Base-by-base conservation (phyloP, 2,113 vertebrate genomes). In the Acinonyx jubatus region DNA sequence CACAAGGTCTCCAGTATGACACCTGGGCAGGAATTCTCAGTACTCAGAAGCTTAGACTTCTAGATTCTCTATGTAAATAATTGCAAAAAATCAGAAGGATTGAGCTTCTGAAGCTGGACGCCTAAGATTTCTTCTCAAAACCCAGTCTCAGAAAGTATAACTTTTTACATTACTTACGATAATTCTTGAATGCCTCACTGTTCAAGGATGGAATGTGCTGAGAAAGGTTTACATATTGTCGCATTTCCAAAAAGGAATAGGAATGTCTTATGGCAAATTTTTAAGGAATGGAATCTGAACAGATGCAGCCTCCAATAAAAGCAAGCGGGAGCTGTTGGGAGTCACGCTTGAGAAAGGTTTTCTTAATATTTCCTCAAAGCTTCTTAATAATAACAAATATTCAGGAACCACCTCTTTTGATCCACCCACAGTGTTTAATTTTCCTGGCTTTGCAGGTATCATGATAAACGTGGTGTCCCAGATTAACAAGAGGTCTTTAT, bases 381-480 rank as follows among this genome's bases (percentile, higher is more conserved):
- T 89, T 52, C 23, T 78, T 36, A 88, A 61, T 36, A 81, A 82
- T 69, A 97, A 86, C 85, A 94, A 95, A 95, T 91, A 76, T 65
- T 89, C 38, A 66, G 66, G 84, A 92, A 25, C 18, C n/a, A 45
- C 38, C 76, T 90, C 73, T 91, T 95, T 91, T 89, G 86, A 95
- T 94, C 80, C 38, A 94, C 90, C 74, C 87, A 33, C 4, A 31
- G 29, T 61, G 38, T 96, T 96, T 85, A 55, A 79, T 48, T 85
- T 89, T 79, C 94, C 93, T 95, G 78, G 69, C 50, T 96, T 97
- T 91, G 79, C 94, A 92, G 84, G 52, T 93, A 61, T 90, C 23
- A 85, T 85, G 71, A 89, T 71, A 84, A 95, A 94, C 79, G 82
- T 12, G 31, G 80, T 78, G 50, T 74, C 61, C 9, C 48, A 63